Evolutionary conservation across 2,797 vertebrate genomes (phyloP), one percentile per base, ranked within the genome.

Genomic region (Spinibarbus caldwelli): DNA sequence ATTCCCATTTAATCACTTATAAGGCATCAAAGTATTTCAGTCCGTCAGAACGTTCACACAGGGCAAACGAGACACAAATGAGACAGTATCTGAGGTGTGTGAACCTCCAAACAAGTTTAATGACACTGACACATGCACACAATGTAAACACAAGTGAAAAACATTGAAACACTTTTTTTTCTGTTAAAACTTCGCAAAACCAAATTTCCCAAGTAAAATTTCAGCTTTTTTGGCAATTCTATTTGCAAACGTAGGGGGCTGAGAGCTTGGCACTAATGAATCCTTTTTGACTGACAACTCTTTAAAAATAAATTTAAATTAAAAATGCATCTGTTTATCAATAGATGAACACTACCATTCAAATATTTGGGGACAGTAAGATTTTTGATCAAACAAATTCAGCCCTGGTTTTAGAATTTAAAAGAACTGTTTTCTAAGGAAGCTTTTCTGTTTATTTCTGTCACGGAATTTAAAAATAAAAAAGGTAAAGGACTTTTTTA

Each of bases 41-140:
- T 49, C 29, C 5, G 1, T 36, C 29, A 76, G 5, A 52, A 21
- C 2, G 3, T 52, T 75, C 9, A 52, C 10, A 75, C 4, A 47
- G 4, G 41, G 6, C n/a, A 72, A 75, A 11, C 1, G 11, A 76
- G 10, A 75, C 43, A 75, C 19, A 2, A 64, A 67, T 45, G 23
- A 80, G 26, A 45, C 15, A 14, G 5, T 19, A 45, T 23, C 21
- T 79, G 59, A 64, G 11, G 15, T 21, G 68, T 47, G 31, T 31
- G 29, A 68, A 78, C 26, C 23, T 29, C 19, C 8, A 77, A 67
- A 64, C 31, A 49, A 62, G 21, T 47, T 15, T 49, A 41, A 52
- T 75, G 85, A 77, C 71, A 75, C 34, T 29, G n/a, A 76, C 31
- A 54, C 31, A 75, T 29, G 38, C 38, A 79, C 41, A 80, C 41